Base-by-base conservation (phyloP, 2,888 invertebrate genomes). In the Troglohyphantes excavatus region DNA sequence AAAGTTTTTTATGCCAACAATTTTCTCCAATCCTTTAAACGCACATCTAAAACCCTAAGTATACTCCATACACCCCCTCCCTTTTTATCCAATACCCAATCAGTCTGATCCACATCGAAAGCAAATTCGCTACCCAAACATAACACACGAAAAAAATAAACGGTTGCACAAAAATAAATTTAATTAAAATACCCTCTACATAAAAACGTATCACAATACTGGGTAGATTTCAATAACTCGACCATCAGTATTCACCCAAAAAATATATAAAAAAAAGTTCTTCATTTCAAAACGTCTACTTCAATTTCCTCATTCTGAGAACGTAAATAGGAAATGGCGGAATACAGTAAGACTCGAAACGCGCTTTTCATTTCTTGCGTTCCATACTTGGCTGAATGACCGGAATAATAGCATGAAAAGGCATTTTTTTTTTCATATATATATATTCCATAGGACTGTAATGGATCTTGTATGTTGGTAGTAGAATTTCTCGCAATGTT, bases 211-310 rank as follows among this genome's bases (percentile, higher is more conserved):
- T 39, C 13, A 39, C 39, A 65, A 65, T 23, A 23, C 65, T 1
- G 53, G 17, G 53, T n/a, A 2, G n/a, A n/a, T n/a, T n/a, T 53
- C 13, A 53, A 53, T 53, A 53, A 53, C 33, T 6, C 9, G 3
- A 3, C 53, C n/a, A 53, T 17, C 46, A 46, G 11, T n/a, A 53
- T 53, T 53, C n/a, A 13, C 53, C 5, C 5, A 5, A n/a, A 13
- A n/a, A n/a, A 53, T 13, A 53, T n/a, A 27, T n/a, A 33, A 68
- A 68, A 68, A 29, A 33, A 68, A 68, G 6, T n/a, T 67, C 27
- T 29, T 33, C n/a, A 29, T 68, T 68, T 68, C 33, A 33, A 33
- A 68, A 17, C 68, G 29, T 68, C 68, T 68, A 68, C 27, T 33
- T 33, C 68, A 68, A 68, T 68, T n/a, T 33, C 29, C 9, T n/a